Evolutionary conservation across 2,888 invertebrate genomes (phyloP).

Genomic region (Nemotelus nigrinus): DNA sequence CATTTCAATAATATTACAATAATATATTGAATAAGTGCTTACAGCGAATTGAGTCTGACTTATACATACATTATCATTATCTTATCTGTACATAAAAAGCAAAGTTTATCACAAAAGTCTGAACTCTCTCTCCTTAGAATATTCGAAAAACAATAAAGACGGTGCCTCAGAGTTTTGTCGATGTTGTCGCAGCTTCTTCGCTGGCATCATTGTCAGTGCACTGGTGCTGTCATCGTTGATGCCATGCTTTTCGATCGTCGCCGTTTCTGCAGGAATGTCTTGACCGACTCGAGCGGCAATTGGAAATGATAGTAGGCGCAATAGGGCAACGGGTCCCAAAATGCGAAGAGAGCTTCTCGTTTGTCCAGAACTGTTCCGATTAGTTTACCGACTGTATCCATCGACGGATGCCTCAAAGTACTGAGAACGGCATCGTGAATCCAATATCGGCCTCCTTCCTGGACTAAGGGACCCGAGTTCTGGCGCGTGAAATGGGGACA

Average conservation of each 20-base stretch:
- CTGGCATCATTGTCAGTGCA: slow-evolving; percentile 42
- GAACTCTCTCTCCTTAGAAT: slow-evolving; percentile 41
- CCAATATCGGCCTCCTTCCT: slow-evolving; percentile 67
- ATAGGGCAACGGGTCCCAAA: slow-evolving; percentile 88
- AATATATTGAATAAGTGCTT: slow-evolving; percentile 29
- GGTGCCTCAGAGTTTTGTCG: neutral
- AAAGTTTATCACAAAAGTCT: slow-evolving; percentile 42
- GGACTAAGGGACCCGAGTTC: slow-evolving; percentile 67
- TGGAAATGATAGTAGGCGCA: slow-evolving; percentile 87
- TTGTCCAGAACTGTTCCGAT: slow-evolving; percentile 78
- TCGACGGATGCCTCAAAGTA: slow-evolving; percentile 65
- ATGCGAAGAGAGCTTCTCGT: slow-evolving; percentile 81
- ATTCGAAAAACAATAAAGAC: slow-evolving; percentile 29
- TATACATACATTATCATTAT: slow-evolving; percentile 5
- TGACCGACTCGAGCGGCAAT: slow-evolving; percentile 72
- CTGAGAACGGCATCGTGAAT: slow-evolving; percentile 70
- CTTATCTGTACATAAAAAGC: slow-evolving; percentile 17
- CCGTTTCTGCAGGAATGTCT: slow-evolving; percentile 68
- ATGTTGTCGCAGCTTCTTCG: neutral
- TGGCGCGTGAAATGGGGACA: slow-evolving; percentile 71
- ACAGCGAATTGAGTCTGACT: slow-evolving; percentile 27
- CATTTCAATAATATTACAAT: slow-evolving; percentile 22
- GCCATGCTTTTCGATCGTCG: slow-evolving; percentile 51
- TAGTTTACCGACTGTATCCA: slow-evolving; percentile 69
- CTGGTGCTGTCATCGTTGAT: slow-evolving; percentile 52